Base-by-base conservation (phyloP, 1,140 invertebrate genomes). In the Brachionus calyciflorus region DNA sequence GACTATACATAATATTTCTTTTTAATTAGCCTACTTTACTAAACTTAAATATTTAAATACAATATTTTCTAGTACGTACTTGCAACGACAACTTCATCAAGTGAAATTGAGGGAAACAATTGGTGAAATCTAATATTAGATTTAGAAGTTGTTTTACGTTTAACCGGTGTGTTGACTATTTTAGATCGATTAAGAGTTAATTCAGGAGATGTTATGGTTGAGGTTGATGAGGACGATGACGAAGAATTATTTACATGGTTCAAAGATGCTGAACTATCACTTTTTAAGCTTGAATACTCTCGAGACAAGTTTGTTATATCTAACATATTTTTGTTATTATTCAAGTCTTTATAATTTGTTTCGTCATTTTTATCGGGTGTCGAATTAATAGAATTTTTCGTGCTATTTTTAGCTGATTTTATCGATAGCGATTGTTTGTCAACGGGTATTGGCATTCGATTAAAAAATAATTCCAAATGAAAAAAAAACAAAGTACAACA, bases 51-150 rank as follows among this genome's bases (percentile, higher is more conserved):
- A n/a, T n/a, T n/a, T n/a, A n/a, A n/a, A n/a, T n/a, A n/a, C n/a
- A n/a, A n/a, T n/a, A n/a, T n/a, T n/a, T n/a, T n/a, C n/a, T 37
- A 37, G 9, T 5, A 37, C 33, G 17, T 60, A 60, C 55, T 60
- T 33, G 55, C 14, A 33, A 60, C 19, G 6, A 60, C 69, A 51
- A 51, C 12, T 40, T 73, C 69, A 6, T 73, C 69, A 17, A 51
- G 24, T 33, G 69, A 41, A n/a, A 73, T 41, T 6, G 46, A 73
- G 19, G 69, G 69, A 53, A 73, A 73, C 46, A 73, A 55, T 33
- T 73, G 69, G n/a, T 73, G 69, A 73, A 73, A 73, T 73, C 37
- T 49, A 41, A 40, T 26, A 26, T 73, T 73, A 28, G 51, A 55
- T 41, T 73, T 73, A 7, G 69, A 55, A 14, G 14, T 73, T 6